phyloP scores from a whole-genome alignment of 2,113 vertebrate species.

The Petromus typicus region DNA sequence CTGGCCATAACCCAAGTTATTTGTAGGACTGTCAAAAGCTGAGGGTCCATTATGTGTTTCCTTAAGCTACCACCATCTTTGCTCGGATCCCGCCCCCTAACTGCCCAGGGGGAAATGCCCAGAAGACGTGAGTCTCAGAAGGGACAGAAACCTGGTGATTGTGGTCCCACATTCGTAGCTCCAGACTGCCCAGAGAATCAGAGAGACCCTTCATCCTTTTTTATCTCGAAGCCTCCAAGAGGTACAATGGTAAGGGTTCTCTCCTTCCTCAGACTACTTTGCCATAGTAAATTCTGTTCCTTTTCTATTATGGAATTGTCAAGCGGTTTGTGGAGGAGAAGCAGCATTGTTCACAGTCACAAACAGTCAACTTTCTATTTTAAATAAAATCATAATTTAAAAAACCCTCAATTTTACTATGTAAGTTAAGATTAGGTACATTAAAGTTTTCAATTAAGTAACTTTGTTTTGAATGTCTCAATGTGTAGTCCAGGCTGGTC shows the following conservation, averaged over 20 bases:
- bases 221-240: not conserved
- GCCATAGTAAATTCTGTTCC: not conserved
- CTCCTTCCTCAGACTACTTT: conserved; percentile 1
- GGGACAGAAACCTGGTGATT: no score
- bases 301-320: not conserved
- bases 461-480: not conserved
- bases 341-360: not conserved
- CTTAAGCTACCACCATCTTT: not conserved
- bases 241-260: not conserved
- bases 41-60: not conserved
- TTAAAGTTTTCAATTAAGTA: not conserved
- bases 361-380: conserved; percentile 7
- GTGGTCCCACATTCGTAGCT: not conserved
- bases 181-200: not conserved
- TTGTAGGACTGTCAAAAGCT: no score
- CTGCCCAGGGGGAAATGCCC: not conserved
- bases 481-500: not conserved
- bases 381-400: not conserved
- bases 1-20: no score
- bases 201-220: not conserved
- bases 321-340: not conserved
- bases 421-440: conserved; percentile 15
- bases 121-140: not conserved
- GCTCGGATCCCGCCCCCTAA: not conserved
- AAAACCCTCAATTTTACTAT: not conserved